Conservation (phyloP, 2,888 invertebrate genomes). For the Drosophila algonquin region DNA sequence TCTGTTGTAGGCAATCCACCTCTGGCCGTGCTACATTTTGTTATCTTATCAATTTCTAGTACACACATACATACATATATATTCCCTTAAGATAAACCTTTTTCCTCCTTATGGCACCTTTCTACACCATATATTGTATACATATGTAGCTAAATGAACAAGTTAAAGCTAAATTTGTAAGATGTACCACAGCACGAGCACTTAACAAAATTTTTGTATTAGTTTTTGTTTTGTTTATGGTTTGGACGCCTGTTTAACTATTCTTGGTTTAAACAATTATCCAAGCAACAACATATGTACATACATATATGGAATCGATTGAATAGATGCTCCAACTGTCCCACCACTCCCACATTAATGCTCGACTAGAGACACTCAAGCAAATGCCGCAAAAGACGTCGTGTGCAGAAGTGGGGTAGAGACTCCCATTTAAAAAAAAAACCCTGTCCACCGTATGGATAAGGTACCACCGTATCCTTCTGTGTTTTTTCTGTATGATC, state of each 20-base stretch:
- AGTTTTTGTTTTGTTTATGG: neutral
- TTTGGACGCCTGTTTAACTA: no score
- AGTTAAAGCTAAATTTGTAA: neutral
- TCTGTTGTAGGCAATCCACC: slow-evolving; percentile 19
- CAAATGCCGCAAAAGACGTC: no score
- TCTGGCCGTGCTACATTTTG: slow-evolving; percentile 24
- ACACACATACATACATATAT: slow-evolving; percentile 5
- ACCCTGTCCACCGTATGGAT: no score
- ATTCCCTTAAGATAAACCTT: neutral
- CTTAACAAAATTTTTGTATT: neutral
- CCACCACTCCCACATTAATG: no score
- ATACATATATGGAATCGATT: no score
- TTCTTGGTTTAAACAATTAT: no score
- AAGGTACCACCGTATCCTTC: no score
- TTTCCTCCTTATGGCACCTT: neutral
- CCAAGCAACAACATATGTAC: no score
- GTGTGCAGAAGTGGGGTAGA: neutral
- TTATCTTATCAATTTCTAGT: slow-evolving; percentile 49
- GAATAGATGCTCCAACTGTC: no score
- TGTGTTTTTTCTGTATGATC: no score
- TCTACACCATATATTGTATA: neutral
- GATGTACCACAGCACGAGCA: neutral
- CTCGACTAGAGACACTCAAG: no score
- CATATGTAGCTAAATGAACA: neutral
- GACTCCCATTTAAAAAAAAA: no score